Evolutionary conservation across 2,888 invertebrate species (phyloP), one percentile per base, ranked within the genome.

Genomic region (Thyatira batis): DNA sequence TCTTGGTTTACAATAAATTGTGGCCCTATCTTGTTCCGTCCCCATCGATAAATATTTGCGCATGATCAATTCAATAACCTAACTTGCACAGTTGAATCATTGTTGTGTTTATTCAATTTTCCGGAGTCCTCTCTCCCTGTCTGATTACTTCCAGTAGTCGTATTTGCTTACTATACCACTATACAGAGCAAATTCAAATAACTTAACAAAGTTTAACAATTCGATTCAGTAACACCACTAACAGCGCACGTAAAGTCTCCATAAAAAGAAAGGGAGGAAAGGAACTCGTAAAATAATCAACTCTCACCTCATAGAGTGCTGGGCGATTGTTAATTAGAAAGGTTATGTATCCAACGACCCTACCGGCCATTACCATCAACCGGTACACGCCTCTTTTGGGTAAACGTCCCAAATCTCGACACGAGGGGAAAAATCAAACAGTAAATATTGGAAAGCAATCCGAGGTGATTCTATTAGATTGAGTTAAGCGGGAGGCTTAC

Each of bases 41-140:
- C 91, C 90, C 77, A 85, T 87, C 91, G 74, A 91, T 92, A 92
- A 89, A 92, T 91, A 90, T 92, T 91, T 90, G 87, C 89, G 90
- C 90, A 87, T 89, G 88, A 89, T 89, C 84, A 88, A 88, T 84
- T 80, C 87, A 87, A 88, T 90, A 87, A 89, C 87, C 78, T 85
- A 80, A 76, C 72, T n/a, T 76, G 79, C 77, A 61, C 74, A 78
- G 77, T 83, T 80, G 83, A 83, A 82, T 82, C 73, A 74, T 72
- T 75, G 59, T 75, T 77, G 74, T 74, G 76, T 79, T 48, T 48
- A 48, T 48, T 48, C 20, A 48, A 48, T 48, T 28, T 48, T 48
- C 13, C 27, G 20, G 48, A 28, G 48, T 23, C 21, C 5, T n/a
- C 23, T 13, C 20, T 23, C 45, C 9, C 10, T 1, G 17, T 48